phyloP scores from a whole-genome alignment of 2,888 invertebrate genomes.

The Ophraella communa region DNA sequence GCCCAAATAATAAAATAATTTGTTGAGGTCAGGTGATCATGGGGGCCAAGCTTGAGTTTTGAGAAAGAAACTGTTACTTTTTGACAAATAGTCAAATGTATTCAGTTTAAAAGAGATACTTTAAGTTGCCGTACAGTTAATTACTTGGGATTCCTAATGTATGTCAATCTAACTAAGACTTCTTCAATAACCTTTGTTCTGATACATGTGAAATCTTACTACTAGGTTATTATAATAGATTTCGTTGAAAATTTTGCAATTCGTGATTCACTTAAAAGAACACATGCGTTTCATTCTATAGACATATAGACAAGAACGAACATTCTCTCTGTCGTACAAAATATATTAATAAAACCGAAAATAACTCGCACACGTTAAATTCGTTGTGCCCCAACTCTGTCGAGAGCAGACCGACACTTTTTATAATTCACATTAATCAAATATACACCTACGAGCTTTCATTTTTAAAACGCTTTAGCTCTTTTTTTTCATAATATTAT shows the following conservation, averaged over 20 bases:
- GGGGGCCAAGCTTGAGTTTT: too few relatives aligned
- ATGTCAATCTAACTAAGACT: too few relatives aligned
- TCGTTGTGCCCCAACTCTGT: conserved; percentile 44
- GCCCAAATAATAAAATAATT: too few relatives aligned
- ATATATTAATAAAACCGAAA: conserved; percentile 58
- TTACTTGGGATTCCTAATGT: too few relatives aligned
- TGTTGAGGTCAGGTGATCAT: too few relatives aligned
- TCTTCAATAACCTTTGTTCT: too few relatives aligned
- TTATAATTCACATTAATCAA: conserved; percentile 56
- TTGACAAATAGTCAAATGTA: too few relatives aligned
- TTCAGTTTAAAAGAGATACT: too few relatives aligned
- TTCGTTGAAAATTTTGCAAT: background rate
- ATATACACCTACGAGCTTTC: conserved; percentile 46
- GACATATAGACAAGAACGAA: conserved; percentile 51
- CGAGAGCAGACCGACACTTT: conserved; percentile 48
- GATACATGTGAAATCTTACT: too few relatives aligned
- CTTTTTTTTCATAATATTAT: background rate
- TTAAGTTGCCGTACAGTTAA: too few relatives aligned
- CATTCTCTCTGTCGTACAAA: conserved; percentile 55
- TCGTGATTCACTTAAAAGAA: background rate
- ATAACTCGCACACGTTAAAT: conserved; percentile 46
- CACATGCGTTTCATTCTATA: background rate
- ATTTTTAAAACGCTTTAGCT: background rate
- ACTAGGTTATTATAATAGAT: too few relatives aligned
- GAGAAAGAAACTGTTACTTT: too few relatives aligned